These are phyloP conservation scores for Hydraecia micacea DNA, from an alignment of 2,888 invertebrate species.

Conservation along the genomic window DNA sequence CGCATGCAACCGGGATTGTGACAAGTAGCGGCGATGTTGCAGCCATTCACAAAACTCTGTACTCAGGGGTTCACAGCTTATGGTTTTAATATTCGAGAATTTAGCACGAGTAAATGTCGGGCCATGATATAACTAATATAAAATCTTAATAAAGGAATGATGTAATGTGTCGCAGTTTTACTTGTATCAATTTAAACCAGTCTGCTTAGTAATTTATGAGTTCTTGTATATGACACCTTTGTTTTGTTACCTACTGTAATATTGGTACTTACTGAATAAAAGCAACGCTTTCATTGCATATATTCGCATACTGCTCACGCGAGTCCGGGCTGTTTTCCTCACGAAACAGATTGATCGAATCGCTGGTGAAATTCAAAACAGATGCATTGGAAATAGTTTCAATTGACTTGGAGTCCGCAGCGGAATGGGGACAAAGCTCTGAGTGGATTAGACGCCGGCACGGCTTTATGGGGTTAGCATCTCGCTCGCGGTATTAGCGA, in stretches of 20 bases:
- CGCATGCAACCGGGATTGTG: conserved; percentile 53
- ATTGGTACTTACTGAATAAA: conserved; percentile 13
- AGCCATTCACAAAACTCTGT: not conserved
- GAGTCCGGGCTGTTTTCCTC: conserved; percentile 30
- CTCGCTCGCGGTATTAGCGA: conserved; percentile 36
- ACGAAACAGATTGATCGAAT: conserved; percentile 53
- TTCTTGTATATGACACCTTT: conserved; percentile 28
- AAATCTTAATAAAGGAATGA: conserved; percentile 43
- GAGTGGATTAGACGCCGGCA: conserved; percentile 65
- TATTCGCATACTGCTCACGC: conserved; percentile 23
- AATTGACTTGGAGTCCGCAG: conserved; percentile 47
- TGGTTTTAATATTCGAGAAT: conserved; percentile 19
- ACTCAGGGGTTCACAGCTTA: conserved; percentile 16
- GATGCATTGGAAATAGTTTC: conserved; percentile 63
- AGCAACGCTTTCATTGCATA: conserved; percentile 30
- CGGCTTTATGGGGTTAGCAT: conserved; percentile 44
- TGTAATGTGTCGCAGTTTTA: conserved; percentile 37
- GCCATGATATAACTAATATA: conserved; percentile 42
- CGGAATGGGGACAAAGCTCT: conserved; percentile 56
- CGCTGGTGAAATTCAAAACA: conserved; percentile 61
- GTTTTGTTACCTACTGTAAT: conserved; percentile 16
- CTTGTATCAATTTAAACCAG: conserved; percentile 28
- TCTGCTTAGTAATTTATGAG: conserved; percentile 32
- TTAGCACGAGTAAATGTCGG: conserved; percentile 16
- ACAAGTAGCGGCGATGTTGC: conserved; percentile 1